Evolutionary conservation across 2,888 invertebrate genomes (phyloP).

Genomic region (Cheilosia impressa): DNA sequence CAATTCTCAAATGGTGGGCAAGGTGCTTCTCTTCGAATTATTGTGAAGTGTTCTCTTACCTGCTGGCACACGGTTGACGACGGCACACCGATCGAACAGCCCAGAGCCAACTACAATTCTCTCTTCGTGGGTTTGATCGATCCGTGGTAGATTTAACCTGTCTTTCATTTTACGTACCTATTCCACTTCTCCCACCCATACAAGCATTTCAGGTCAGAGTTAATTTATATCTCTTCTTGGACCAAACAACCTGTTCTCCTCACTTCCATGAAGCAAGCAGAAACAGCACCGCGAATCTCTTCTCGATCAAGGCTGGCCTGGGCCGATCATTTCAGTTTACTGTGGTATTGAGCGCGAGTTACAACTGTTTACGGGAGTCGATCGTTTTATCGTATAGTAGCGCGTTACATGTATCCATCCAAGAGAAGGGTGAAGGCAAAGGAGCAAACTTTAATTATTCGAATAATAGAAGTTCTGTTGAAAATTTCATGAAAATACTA

Average conservation of each 20-base stretch:
- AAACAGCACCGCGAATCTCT: conserved; percentile 46
- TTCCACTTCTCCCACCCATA: neutral
- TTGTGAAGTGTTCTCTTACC: neutral
- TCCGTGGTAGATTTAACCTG: neutral
- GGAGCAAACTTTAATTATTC: conserved; percentile 20
- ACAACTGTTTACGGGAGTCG: conserved; percentile 53
- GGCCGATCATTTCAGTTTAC: conserved; percentile 59
- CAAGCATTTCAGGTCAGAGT: neutral
- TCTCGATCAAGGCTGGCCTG: conserved; percentile 46
- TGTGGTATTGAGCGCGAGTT: conserved; percentile 67
- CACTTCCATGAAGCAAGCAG: conserved; percentile 27
- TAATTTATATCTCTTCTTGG: conserved; percentile 24
- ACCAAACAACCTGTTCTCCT: conserved; percentile 68
- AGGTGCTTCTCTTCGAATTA: neutral
- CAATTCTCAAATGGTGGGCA: neutral
- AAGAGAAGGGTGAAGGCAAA: conserved; percentile 59
- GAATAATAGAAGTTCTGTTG: conserved; percentile 12
- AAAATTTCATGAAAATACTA: conserved; percentile 7
- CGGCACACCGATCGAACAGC: neutral
- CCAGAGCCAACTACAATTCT: neutral
- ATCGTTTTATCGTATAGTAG: conserved; percentile 31
- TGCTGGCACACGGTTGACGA: neutral
- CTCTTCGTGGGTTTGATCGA: neutral
- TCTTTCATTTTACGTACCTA: neutral
- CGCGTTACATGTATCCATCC: conserved; percentile 54